phyloP scores from a whole-genome alignment of 2,888 invertebrate species.

The Phalera bucephala region DNA sequence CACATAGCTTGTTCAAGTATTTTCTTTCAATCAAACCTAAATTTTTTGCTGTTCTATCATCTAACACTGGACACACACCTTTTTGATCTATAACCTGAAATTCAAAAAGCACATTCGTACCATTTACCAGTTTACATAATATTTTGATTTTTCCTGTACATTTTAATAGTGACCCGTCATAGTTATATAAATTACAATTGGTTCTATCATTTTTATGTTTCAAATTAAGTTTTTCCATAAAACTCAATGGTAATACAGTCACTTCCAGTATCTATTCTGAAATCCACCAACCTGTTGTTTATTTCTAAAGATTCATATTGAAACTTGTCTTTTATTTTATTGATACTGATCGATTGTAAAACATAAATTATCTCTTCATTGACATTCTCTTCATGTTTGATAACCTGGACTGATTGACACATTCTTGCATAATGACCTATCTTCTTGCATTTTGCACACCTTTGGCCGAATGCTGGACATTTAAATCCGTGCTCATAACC shows the following conservation, averaged over 20 bases:
- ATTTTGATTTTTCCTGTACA: not conserved
- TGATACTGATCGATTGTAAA: no score
- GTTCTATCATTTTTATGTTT: no score
- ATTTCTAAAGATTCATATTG: not conserved
- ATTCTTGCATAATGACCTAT: not conserved
- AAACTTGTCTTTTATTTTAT: not conserved
- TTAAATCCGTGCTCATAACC: no score
- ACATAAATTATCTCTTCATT: no score
- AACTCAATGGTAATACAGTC: no score
- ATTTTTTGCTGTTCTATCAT: not conserved
- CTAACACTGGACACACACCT: not conserved
- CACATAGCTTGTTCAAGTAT: not conserved
- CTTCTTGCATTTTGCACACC: no score
- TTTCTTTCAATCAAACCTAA: not conserved
- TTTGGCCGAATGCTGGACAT: no score
- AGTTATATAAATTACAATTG: not conserved
- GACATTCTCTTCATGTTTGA: no score
- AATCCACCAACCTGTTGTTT: slow-evolving; percentile 1
- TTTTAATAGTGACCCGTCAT: not conserved
- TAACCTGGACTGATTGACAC: not conserved
- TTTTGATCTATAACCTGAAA: not conserved
- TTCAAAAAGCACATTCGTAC: not conserved
- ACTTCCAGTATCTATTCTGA: not conserved
- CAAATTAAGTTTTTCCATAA: no score
- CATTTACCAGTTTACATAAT: not conserved